A percentile compares a stretch with the other conserved stretches of the same genome.
phyloP scores from a whole-genome alignment of 2,113 vertebrate genomes.

The Psittacula cyanocephala region DNA sequence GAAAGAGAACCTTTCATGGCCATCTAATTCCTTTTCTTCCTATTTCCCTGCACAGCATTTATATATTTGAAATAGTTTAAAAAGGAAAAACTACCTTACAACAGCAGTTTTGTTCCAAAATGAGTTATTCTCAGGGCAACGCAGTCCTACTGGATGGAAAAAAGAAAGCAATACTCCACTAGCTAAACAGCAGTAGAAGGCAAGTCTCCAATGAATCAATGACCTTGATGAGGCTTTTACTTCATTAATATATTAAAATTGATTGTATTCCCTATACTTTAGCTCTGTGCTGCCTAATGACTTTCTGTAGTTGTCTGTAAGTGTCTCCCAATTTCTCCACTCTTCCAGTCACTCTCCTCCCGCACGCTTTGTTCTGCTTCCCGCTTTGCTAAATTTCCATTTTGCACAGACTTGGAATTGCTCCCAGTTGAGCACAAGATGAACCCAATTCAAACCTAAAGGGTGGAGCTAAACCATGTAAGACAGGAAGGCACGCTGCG shows the following conservation, averaged over 20 bases:
- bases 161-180: not conserved
- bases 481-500: not conserved
- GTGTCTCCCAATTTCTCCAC: not conserved
- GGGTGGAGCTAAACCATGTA: not conserved
- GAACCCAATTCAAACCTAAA: not conserved
- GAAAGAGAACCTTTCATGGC: not conserved
- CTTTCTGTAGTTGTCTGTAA: not conserved
- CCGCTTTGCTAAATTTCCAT: not conserved
- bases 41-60: not conserved
- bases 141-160: not conserved
- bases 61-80: not conserved
- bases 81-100: not conserved
- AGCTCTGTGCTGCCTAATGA: not conserved
- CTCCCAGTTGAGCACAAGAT: not conserved
- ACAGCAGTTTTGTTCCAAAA: not conserved
- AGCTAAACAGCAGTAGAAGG: not conserved
- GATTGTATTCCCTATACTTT: not conserved
- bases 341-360: not conserved
- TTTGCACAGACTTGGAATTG: not conserved
- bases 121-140: not conserved
- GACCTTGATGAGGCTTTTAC: not conserved
- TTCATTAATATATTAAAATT: not conserved
- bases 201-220: not conserved
- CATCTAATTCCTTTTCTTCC: not conserved
- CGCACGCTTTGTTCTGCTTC: not conserved